Conservation (phyloP, 2,797 vertebrate species). For the Dicrostonyx torquatus region DNA sequence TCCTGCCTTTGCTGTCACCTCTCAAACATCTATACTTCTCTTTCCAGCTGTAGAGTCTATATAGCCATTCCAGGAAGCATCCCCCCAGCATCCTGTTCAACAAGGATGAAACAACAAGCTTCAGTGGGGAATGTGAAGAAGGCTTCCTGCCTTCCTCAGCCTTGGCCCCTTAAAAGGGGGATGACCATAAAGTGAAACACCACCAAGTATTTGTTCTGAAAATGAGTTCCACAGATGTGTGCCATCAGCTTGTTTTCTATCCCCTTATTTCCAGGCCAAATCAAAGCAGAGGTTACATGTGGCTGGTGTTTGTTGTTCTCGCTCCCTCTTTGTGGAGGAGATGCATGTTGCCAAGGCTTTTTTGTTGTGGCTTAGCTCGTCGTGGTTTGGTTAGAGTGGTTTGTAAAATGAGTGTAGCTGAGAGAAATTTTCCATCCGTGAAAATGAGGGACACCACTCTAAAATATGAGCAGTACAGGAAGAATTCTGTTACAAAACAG, state of each 20-base stretch:
- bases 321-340: neutral
- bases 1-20: neutral
- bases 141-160: neutral
- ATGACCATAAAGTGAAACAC: neutral
- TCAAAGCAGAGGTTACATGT: constrained; percentile 26
- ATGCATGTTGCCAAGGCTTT: neutral
- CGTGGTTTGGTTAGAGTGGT: constrained; percentile 39
- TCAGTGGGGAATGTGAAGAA: neutral
- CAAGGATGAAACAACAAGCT: neutral
- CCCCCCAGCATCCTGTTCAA: neutral
- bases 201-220: neutral
- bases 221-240: neutral
- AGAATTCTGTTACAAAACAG: constrained; percentile 6
- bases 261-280: constrained; percentile 44
- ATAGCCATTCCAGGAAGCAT: neutral
- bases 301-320: neutral
- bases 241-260: neutral
- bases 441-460: constrained; percentile 50
- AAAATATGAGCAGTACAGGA: constrained; percentile 5
- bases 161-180: neutral
- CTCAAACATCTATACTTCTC: neutral
- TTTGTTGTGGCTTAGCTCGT: constrained; percentile 58
- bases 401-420: constrained; percentile 42
- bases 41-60: neutral
- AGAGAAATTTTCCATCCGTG: constrained; percentile 36